Evolutionary conservation across 2,888 invertebrate genomes (phyloP), one percentile per base, ranked within the genome.

Genomic region (Escarpia spicata): DNA sequence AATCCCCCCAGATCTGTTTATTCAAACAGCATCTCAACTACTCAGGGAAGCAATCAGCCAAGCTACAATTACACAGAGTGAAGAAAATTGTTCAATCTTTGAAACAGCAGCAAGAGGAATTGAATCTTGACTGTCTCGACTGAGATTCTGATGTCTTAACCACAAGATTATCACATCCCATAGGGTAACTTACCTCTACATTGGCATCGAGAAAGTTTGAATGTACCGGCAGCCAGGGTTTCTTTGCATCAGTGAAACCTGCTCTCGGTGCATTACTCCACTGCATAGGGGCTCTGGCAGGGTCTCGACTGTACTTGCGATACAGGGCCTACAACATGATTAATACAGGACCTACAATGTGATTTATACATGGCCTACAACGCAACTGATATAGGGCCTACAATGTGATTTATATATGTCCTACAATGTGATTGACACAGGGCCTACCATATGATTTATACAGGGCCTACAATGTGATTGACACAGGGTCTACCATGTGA

Each of bases 221-320:
- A 90, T 95, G 94, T 19, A 96, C 92, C 43, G 96, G 95, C 31
- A 96, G 92, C 96, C 96, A 96, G 2, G 94, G 93, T 1, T 91
- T 94, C 26, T 92, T 93, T 8, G 91, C 92, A 3, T 90, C 92
- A 26, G 95, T 95, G 94, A 96, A 96, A 45, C 96, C 96, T 89
- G 95, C 96, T 94, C 95, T 94, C 8, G 92, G 92, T 10, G 91
- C 92, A 43, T 93, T 93, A 43, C 93, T 95, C 96, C 96, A 96
- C 94, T 96, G 96, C 96, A 96, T 96, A 2, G 96, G 96, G 6
- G 90, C n/a, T n/a, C 93, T 43, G 52, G 43, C 91, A 10, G 91
- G 91, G 90, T 93, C 93, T 19, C 93, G 91, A 44, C 91, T 44
- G 15, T 75, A 75, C 75, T 75, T 75, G 75, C 26, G 75, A 26